A percentile compares a stretch with the other conserved stretches of the same genome.
Evolutionary conservation across 2,888 invertebrate genomes (phyloP).

Genomic region (Psylliodes chrysocephalus): DNA sequence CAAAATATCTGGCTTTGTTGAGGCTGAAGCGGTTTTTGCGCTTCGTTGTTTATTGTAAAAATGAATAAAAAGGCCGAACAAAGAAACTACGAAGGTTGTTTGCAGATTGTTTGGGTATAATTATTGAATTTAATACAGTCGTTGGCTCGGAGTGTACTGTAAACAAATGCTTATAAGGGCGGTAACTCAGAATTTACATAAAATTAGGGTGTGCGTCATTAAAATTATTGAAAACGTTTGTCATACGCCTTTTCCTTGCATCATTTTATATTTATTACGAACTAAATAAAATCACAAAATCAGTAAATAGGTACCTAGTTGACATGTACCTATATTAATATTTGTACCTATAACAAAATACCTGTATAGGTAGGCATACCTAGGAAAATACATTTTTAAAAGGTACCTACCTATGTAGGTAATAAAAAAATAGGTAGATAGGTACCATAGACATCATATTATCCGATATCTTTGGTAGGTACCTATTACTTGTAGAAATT

Average conservation of each 20-base stretch:
- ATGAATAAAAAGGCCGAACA: conserved; percentile 29
- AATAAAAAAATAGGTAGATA: too few species aligned
- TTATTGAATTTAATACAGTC: conserved; percentile 11
- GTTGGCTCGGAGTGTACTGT: conserved; percentile 51
- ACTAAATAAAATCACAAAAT: neutral
- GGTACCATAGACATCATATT: too few species aligned
- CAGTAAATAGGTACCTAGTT: too few species aligned
- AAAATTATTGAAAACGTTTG: conserved; percentile 33
- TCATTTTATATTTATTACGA: neutral
- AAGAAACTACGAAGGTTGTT: conserved; percentile 19
- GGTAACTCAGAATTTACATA: conserved; percentile 55
- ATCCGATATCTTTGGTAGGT: too few species aligned
- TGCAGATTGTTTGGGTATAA: neutral
- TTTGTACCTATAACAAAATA: too few species aligned
- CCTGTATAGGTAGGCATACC: too few species aligned
- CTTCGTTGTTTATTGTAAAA: conserved; percentile 30
- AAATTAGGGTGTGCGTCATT: conserved; percentile 53
- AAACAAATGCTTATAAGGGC: conserved; percentile 56
- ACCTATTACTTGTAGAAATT: too few species aligned
- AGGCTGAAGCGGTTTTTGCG: conserved; percentile 35
- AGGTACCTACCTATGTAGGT: too few species aligned
- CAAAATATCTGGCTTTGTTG: conserved; percentile 37
- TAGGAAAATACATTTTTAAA: too few species aligned
- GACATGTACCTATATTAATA: too few species aligned
- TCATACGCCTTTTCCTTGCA: conserved; percentile 9